phyloP scores from a whole-genome alignment of 2,113 vertebrate genomes.

The Noturus placidus region DNA sequence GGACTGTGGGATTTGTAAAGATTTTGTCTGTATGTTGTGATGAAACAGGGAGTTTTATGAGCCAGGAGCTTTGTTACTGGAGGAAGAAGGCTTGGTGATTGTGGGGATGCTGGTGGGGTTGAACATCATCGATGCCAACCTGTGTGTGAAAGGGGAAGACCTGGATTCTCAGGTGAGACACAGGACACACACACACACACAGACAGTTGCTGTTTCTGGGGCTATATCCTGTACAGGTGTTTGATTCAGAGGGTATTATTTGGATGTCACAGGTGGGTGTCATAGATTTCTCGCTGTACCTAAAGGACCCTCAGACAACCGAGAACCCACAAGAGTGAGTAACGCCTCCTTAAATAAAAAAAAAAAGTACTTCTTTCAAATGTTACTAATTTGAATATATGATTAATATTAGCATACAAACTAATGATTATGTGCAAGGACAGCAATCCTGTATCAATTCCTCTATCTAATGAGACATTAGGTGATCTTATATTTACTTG shows the following conservation, averaged over 20 bases:
- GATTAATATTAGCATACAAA: background rate
- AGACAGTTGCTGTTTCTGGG: background rate
- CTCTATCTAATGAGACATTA: too few relatives aligned
- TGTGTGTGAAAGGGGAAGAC: constrained; percentile 98
- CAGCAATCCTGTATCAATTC: too few relatives aligned
- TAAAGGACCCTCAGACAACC: constrained; percentile 82
- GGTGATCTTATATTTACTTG: background rate
- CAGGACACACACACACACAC: background rate
- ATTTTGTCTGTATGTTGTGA: background rate
- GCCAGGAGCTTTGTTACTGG: constrained; percentile 86
- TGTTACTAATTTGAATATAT: background rate
- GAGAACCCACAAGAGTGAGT: constrained; percentile 87
- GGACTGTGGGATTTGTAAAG: background rate
- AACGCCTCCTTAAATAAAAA: background rate
- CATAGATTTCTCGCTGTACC: constrained; percentile 96
- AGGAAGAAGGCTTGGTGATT: constrained; percentile 93
- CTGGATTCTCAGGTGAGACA: constrained; percentile 89
- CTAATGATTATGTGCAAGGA: too few relatives aligned
- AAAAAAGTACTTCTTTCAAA: background rate
- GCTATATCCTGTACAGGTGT: background rate
- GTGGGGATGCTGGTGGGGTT: constrained; percentile 93
- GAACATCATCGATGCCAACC: constrained; percentile 96
- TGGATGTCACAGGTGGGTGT: constrained; percentile 81
- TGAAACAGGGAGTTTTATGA: constrained; percentile 92
- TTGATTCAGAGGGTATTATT: background rate